Conservation (phyloP, 2,113 vertebrate genomes). For the Melanostigma gelatinosum region DNA sequence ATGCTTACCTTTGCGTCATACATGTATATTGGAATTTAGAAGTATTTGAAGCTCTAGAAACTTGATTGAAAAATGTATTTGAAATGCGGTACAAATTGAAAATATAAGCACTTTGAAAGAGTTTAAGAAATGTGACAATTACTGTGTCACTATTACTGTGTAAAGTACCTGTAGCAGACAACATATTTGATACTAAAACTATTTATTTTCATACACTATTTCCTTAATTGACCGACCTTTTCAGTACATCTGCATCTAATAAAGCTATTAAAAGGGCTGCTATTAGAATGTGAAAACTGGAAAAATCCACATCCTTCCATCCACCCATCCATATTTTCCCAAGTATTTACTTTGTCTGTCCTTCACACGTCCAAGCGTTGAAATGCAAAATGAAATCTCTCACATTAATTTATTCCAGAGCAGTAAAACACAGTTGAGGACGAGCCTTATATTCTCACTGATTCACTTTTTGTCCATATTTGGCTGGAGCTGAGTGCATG, state of each 20-base stretch:
- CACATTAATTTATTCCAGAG: neutral
- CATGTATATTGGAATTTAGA: neutral
- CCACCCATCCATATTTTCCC: neutral
- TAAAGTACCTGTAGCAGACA: neutral
- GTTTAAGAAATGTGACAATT: neutral
- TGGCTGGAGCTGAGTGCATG: neutral
- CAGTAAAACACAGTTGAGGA: neutral
- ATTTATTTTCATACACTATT: neutral
- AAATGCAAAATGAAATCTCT: slow-evolving; percentile 5
- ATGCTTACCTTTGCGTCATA: neutral
- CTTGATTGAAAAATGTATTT: neutral
- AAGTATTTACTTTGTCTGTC: neutral
- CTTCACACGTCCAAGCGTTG: neutral
- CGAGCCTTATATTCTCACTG: neutral
- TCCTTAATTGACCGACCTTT: neutral
- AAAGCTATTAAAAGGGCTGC: neutral
- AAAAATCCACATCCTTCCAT: neutral
- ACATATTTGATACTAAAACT: neutral
- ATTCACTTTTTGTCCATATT: neutral
- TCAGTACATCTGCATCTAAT: neutral
- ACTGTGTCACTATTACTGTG: neutral
- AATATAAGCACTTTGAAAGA: neutral
- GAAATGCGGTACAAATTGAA: neutral
- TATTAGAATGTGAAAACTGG: neutral
- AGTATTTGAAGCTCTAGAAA: neutral